A percentile compares a stretch with the other conserved stretches of the same genome.
Evolutionary conservation across 2,888 invertebrate species (phyloP).

Genomic region (Parelbella ahira): DNA sequence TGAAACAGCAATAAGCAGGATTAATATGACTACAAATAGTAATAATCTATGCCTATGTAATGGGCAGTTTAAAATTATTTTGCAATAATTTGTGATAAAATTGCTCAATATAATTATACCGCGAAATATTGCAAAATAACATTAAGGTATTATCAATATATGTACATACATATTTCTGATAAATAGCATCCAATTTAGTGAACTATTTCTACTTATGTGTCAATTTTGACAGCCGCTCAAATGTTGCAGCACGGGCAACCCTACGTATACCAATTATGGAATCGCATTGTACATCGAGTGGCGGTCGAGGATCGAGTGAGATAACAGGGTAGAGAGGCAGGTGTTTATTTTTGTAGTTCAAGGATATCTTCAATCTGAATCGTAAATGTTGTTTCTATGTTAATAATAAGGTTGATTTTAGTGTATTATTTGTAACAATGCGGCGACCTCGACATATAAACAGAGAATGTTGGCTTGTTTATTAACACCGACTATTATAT

Average conservation of each 20-base stretch:
- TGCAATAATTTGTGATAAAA: too few relatives aligned
- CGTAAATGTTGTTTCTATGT: neutral
- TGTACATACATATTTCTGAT: too few relatives aligned
- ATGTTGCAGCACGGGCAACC: conserved; percentile 1
- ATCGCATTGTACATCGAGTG: conserved; percentile 6
- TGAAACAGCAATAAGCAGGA: too few relatives aligned
- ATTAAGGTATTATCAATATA: too few relatives aligned
- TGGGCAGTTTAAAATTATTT: too few relatives aligned
- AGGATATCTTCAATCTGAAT: neutral
- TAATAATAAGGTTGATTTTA: neutral
- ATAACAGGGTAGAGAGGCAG: conserved; percentile 17
- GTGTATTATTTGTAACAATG: neutral
- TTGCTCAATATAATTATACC: too few relatives aligned
- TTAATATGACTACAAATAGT: too few relatives aligned
- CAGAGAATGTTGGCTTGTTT: neutral
- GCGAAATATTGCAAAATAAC: too few relatives aligned
- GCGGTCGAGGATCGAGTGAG: conserved; percentile 14
- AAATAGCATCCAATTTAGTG: too few relatives aligned
- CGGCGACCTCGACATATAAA: conserved; percentile 1
- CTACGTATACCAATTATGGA: neutral
- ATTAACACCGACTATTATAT: conserved; percentile 1
- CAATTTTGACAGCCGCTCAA: too few relatives aligned
- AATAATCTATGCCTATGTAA: too few relatives aligned
- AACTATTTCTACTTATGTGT: too few relatives aligned
- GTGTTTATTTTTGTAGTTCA: conserved; percentile 10